A percentile compares a stretch with the other conserved stretches of the same genome.
Evolutionary conservation across 2,113 vertebrate genomes (phyloP).

Genomic region (Myiozetetes cayanensis): DNA sequence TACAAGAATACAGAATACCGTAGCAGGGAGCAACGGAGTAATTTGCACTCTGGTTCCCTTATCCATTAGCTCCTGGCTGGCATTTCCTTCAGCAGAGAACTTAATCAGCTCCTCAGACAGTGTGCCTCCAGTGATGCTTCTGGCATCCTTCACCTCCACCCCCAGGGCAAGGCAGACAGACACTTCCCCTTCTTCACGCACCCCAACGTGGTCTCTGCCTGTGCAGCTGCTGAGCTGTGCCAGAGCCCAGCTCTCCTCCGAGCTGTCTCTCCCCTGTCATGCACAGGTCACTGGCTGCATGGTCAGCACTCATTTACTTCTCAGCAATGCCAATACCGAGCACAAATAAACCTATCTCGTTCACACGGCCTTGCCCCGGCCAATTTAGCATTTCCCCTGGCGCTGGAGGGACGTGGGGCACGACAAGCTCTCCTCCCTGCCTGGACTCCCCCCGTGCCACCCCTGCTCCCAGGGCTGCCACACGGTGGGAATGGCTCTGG

Average conservation of each 20-base stretch:
- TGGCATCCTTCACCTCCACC: not conserved
- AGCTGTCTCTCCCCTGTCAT: not conserved
- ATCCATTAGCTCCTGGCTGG: conserved; percentile 1
- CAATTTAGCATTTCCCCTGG: not conserved
- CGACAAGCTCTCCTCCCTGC: not conserved
- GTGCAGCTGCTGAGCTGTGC: not conserved
- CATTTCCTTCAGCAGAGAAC: not conserved
- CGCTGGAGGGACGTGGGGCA: no score
- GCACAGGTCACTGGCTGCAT: not conserved
- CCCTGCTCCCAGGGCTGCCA: not conserved
- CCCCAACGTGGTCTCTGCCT: accelerated
- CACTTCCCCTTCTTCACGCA: accelerated
- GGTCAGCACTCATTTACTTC: not conserved
- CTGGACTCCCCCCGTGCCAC: not conserved
- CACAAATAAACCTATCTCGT: not conserved
- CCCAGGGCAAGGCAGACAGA: not conserved
- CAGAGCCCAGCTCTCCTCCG: not conserved
- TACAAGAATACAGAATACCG: not conserved
- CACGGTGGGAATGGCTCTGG: accelerated
- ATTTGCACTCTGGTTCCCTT: conserved; percentile 20
- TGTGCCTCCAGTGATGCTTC: not conserved
- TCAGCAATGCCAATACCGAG: not conserved
- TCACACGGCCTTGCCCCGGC: not conserved
- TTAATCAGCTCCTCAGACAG: not conserved
- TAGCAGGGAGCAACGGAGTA: not conserved